Conservation (phyloP, 2,888 invertebrate genomes). For the Platycheirus albimanus region DNA sequence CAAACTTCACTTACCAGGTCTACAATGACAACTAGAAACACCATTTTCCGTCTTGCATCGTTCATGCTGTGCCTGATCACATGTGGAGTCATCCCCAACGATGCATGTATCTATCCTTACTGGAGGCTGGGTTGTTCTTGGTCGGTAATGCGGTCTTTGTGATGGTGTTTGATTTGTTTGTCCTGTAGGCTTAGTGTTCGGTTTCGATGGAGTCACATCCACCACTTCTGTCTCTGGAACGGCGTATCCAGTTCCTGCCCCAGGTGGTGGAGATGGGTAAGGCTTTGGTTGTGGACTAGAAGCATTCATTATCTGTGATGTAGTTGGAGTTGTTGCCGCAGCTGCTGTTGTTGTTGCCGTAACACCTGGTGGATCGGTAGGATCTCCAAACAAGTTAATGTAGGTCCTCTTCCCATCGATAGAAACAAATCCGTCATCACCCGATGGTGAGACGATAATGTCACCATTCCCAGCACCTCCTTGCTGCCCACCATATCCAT, state of each 20-base stretch:
- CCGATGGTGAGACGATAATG: slow-evolving; percentile 91
- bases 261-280: slow-evolving; percentile 52
- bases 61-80: slow-evolving; percentile 94
- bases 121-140: slow-evolving; percentile 81
- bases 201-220: slow-evolving; percentile 77
- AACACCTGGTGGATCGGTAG: slow-evolving; percentile 81
- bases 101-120: slow-evolving; percentile 95
- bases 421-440: slow-evolving; percentile 93
- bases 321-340: slow-evolving; percentile 77
- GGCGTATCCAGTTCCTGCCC: slow-evolving; percentile 85
- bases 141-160: slow-evolving; percentile 86
- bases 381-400: slow-evolving; percentile 91
- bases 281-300: slow-evolving; percentile 80
- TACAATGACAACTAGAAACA: slow-evolving; percentile 94
- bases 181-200: slow-evolving; percentile 81
- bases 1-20: slow-evolving; percentile 85
- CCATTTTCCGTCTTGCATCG: slow-evolving; percentile 93
- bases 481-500: slow-evolving; percentile 80
- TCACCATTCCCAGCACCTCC: slow-evolving; percentile 83
- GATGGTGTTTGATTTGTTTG: slow-evolving; percentile 83
- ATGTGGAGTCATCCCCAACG: slow-evolving; percentile 95
- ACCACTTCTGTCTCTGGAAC: slow-evolving; percentile 85
- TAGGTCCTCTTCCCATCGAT: slow-evolving; percentile 96
- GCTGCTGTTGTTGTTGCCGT: slow-evolving; percentile 80
- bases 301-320: slow-evolving; percentile 77